Evolutionary conservation across 2,113 vertebrate genomes (phyloP).

Genomic region (Corythornis madagascariensis): DNA sequence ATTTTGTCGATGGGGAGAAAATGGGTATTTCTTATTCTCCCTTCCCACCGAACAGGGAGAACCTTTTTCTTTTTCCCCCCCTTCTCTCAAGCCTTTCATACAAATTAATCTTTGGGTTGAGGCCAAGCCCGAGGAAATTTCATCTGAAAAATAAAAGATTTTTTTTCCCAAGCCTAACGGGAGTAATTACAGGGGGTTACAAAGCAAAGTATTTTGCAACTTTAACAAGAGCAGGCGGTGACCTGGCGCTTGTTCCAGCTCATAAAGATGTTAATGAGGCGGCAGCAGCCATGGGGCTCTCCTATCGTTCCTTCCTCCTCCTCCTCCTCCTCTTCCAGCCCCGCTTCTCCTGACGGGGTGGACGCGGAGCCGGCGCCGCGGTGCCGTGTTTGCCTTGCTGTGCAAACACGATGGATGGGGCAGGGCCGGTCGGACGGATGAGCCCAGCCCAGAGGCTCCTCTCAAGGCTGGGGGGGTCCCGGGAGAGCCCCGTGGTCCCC

Average conservation of each 20-base stretch:
- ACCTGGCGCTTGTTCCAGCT: background rate
- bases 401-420: background rate
- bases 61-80: background rate
- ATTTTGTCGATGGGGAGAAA: background rate
- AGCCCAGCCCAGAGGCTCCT: background rate
- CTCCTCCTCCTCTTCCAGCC: background rate
- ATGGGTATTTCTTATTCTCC: background rate
- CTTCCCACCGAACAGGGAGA: background rate
- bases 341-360: background rate
- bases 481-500: background rate
- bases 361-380: background rate
- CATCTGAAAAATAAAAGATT: background rate
- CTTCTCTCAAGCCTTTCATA: background rate
- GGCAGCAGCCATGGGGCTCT: background rate
- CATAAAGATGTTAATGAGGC: constrained; percentile 20
- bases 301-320: background rate
- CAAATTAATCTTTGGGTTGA: background rate
- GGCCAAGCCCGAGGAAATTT: constrained; percentile 25
- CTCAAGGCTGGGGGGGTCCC: fast-evolving
- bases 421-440: background rate
- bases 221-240: background rate
- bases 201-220: background rate
- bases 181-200: constrained; percentile 9
- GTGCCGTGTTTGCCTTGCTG: constrained; percentile 43
- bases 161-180: background rate